These are phyloP conservation scores for Neocloeon triangulifer DNA, from an alignment of 1,140 invertebrate species.

Conservation along the genomic window DNA sequence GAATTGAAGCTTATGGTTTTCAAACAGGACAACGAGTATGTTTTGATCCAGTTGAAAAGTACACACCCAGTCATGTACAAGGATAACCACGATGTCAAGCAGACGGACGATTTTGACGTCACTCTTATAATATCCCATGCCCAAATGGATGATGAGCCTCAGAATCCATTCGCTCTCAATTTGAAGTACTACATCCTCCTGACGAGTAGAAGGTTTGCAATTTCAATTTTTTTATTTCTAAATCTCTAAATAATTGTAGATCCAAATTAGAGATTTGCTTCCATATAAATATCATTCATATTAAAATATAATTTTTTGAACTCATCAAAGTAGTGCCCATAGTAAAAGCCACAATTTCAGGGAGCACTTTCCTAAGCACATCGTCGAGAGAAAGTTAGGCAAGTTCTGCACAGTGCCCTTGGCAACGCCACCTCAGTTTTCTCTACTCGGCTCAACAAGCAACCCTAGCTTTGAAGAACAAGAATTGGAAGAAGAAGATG, in stretches of 20 bases:
- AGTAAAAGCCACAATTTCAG: too few species aligned
- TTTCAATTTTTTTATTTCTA: too few species aligned
- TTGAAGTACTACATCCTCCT: conserved; percentile 53
- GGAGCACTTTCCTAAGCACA: too few species aligned
- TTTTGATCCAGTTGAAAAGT: conserved; percentile 32
- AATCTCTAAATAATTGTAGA: too few species aligned
- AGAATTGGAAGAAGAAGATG: too few species aligned
- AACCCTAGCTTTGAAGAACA: too few species aligned
- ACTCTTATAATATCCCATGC: conserved; percentile 39
- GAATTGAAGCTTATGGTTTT: too few species aligned
- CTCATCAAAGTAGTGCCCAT: conserved; percentile 1
- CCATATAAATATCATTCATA: too few species aligned
- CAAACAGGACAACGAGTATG: conserved; percentile 26
- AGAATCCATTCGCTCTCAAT: conserved; percentile 24
- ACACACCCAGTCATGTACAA: too few species aligned
- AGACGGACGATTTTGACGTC: conserved; percentile 43
- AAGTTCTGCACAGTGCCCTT: conserved; percentile 36
- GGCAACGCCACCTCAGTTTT: conserved; percentile 15
- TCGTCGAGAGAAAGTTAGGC: conserved; percentile 35
- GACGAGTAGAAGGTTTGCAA: conserved; percentile 30
- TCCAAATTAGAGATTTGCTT: too few species aligned
- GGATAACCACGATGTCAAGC: conserved; percentile 35
- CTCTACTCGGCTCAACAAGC: too few species aligned
- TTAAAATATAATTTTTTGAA: too few species aligned
- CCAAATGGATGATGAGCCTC: conserved; percentile 15